These are phyloP conservation scores for Hirundichthys speculiger DNA, from an alignment of 2,113 vertebrate species.

Conservation along the genomic window DNA sequence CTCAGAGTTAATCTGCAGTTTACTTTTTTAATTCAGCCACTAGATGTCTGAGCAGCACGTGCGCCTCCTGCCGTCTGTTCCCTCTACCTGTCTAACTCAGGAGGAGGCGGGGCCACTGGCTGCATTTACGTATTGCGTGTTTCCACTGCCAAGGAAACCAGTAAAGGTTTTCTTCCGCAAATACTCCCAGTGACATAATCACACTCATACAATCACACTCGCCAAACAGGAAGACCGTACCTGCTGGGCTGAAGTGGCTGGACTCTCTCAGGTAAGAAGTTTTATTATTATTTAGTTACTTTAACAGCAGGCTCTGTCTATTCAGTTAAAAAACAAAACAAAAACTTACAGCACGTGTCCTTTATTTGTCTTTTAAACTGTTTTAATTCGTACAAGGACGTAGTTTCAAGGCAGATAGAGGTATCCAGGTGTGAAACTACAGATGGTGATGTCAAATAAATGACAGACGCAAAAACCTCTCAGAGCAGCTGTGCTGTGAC, in stretches of 20 bases:
- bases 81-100: constrained; percentile 28
- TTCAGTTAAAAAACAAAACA: too few species aligned
- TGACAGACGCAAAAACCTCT: too few species aligned
- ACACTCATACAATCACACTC: neutral
- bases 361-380: too few species aligned
- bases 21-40: constrained; percentile 23
- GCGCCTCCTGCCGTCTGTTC: constrained; percentile 5
- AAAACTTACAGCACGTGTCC: too few species aligned
- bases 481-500: too few species aligned
- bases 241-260: constrained; percentile 38
- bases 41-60: constrained; percentile 40
- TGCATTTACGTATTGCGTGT: constrained; percentile 60
- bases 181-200: constrained; percentile 28
- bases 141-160: constrained; percentile 73
- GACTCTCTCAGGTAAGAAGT: constrained; percentile 72
- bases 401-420: too few species aligned
- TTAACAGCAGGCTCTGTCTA: too few species aligned
- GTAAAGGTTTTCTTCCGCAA: constrained; percentile 67
- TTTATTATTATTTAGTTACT: too few species aligned
- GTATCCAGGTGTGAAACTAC: too few species aligned
- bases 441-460: too few species aligned
- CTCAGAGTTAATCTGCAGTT: constrained; percentile 17
- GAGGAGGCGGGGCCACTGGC: constrained; percentile 55
- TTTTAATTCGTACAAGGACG: too few species aligned
- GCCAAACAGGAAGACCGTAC: constrained; percentile 72